Evolutionary conservation across 1,140 invertebrate genomes (phyloP), one percentile per base, ranked within the genome.

Genomic region (Lepidurus apus): DNA sequence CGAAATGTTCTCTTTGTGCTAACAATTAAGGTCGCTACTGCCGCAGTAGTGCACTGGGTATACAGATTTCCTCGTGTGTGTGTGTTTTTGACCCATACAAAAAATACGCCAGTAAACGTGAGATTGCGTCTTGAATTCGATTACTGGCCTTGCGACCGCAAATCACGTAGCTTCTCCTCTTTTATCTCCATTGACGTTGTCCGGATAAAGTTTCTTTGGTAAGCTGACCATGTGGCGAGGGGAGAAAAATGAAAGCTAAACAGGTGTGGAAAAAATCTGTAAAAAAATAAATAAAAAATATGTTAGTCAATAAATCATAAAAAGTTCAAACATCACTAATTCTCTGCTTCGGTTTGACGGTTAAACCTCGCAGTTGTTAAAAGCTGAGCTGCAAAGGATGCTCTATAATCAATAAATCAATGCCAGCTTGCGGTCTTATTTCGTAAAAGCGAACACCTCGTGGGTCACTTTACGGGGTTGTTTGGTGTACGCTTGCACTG

Each of bases 51-150:
- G 53, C 7, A 65, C 53, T 65, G 53, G 53, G 53, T 21, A 65
- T 21, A 65, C 21, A 65, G 53, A 65, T 21, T 65, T 65, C 17
- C 45, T 65, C 21, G 17, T 21, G 21, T 17, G 13, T 17, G 13
- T 65, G 6, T 17, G 17, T 65, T 65, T 65, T 65, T 21, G 17
- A n/a, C 53, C 53, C 53, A 17, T 65, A 65, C 53, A 17, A 65
- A 65, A 65, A 65, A 65, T n/a, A 21, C 9, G 7, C 53, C 17
- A 65, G 53, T 65, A 65, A 65, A 65, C 53, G 53, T 65, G 53
- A 65, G 53, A 65, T 65, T 65, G 53, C 53, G 53, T 65, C 53
- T 65, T 65, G 53, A 65, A 65, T 65, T 65, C 53, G 53, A 65
- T 65, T 65, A 65, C 53, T 65, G 53, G 53, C 53, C 7, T 65